Conservation (phyloP, 2,797 vertebrate species). For the Hephaestus fuliginosus region DNA sequence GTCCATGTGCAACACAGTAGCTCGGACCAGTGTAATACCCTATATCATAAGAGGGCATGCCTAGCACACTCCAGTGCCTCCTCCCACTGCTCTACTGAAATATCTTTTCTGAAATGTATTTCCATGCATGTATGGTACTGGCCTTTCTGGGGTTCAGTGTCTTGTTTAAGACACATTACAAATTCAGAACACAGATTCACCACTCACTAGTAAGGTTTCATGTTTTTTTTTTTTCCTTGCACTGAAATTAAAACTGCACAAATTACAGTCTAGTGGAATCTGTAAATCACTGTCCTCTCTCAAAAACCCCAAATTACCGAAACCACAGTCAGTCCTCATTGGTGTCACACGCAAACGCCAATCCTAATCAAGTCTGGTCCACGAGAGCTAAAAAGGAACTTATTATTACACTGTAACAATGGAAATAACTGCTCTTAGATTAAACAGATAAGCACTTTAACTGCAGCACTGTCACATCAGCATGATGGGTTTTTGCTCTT, state of each 20-base stretch:
- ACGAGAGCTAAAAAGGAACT: no score
- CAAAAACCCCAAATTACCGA: background rate
- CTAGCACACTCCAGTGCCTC: no score
- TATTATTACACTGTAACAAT: background rate
- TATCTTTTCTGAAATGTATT: no score
- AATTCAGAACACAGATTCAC: background rate
- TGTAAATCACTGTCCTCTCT: background rate
- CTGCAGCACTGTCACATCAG: background rate
- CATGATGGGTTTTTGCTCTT: conserved; percentile 4
- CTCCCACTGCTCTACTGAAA: no score
- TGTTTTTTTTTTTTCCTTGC: background rate
- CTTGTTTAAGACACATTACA: background rate
- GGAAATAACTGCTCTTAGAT: background rate
- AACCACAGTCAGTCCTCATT: background rate
- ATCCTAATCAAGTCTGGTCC: background rate
- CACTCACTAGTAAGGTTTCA: background rate
- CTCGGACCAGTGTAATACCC: no score
- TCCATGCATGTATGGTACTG: background rate
- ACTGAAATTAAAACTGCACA: background rate
- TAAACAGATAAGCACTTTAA: background rate
- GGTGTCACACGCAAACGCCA: background rate
- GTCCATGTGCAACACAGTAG: no score
- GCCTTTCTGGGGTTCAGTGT: background rate
- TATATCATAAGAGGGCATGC: no score
- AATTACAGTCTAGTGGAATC: background rate